A percentile compares a stretch with the other conserved stretches of the same genome.
Evolutionary conservation across 2,113 vertebrate species (phyloP).

Genomic region (Anhinga anhinga): DNA sequence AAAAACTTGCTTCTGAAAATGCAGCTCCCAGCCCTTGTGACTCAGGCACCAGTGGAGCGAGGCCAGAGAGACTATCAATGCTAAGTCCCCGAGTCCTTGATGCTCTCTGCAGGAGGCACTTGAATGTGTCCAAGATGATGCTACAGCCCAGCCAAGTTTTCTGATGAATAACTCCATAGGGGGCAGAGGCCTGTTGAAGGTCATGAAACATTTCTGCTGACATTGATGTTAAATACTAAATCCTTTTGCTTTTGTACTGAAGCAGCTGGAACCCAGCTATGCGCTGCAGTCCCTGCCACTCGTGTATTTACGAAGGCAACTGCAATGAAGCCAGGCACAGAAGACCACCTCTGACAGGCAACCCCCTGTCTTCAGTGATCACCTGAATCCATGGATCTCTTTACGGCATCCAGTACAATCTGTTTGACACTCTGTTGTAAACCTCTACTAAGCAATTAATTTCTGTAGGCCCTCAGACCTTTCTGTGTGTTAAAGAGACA

Average conservation of each 20-base stretch:
- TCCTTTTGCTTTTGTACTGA: constrained; percentile 18
- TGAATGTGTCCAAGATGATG: constrained; percentile 8
- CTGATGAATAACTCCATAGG: constrained; percentile 48
- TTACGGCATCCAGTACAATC: not conserved
- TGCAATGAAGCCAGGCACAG: not conserved
- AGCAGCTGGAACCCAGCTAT: not conserved
- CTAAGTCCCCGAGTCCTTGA: not conserved
- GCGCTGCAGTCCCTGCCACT: not conserved
- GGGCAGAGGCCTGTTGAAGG: constrained; percentile 36
- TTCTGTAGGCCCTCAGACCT: not conserved
- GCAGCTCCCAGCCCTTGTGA: not conserved
- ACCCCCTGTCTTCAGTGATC: not conserved
- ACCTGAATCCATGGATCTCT: not conserved
- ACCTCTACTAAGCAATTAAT: not conserved
- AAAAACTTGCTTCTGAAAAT: not conserved
- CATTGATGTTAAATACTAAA: constrained; percentile 38
- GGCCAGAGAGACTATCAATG: not conserved
- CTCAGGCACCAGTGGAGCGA: not conserved
- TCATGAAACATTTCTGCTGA: constrained; percentile 41
- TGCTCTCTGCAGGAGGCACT: constrained; percentile 46
- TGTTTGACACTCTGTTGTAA: not conserved
- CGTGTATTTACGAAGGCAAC: not conserved
- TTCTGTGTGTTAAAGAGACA: not conserved
- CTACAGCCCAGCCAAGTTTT: constrained; percentile 34
- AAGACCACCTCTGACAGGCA: not conserved